Conservation (phyloP, 53 echinoderm and acorn worm species). For the Echinometra lucunter region DNA sequence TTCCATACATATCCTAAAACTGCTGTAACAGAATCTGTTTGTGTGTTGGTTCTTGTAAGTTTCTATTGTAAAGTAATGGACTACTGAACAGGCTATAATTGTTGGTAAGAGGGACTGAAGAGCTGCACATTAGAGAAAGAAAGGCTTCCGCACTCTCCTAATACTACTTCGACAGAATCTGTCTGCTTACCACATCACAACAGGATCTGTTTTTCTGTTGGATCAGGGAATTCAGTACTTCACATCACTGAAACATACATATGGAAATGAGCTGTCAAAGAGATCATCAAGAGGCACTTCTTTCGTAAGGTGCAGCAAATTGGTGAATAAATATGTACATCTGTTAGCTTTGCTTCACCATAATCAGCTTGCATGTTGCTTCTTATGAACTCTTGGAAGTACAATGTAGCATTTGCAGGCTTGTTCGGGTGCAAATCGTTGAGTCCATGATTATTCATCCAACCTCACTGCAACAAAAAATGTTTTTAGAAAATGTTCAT, state of each 20-base stretch:
- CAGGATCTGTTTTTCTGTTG: neutral
- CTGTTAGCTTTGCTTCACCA: neutral
- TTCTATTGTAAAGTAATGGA: neutral
- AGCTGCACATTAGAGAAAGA: neutral
- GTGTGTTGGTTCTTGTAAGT: neutral
- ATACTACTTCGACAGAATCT: too few species aligned
- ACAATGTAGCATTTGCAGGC: neutral
- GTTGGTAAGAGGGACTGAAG: neutral
- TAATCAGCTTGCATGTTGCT: neutral
- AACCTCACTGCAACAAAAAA: neutral
- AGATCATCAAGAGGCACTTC: neutral
- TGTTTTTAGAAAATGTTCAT: too few species aligned
- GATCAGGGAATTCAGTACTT: neutral
- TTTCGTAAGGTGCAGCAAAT: neutral
- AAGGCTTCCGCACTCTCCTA: neutral
- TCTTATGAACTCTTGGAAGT: neutral
- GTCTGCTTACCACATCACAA: neutral
- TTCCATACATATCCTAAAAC: too few species aligned
- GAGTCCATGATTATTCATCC: neutral
- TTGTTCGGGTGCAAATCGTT: neutral
- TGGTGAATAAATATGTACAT: neutral
- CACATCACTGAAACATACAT: neutral
- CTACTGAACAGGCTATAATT: neutral
- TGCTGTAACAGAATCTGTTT: neutral
- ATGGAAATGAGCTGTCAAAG: neutral